A percentile compares a stretch with the other conserved stretches of the same genome.
phyloP scores from a whole-genome alignment of 2,888 invertebrate species.

The Phragmatobia fuliginosa region DNA sequence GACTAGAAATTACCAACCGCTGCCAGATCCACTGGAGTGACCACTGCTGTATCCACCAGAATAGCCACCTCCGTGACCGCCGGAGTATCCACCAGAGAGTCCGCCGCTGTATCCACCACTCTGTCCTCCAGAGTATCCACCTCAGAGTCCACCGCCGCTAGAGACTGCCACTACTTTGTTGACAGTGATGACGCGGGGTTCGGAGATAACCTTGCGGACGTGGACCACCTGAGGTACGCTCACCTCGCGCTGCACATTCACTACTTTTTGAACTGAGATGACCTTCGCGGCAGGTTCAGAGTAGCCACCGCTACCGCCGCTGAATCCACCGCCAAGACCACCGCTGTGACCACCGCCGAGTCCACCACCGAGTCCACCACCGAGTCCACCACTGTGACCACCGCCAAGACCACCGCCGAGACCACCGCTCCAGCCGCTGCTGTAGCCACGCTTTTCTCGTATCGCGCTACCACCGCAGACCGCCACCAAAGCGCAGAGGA shows the following conservation, averaged over 20 bases:
- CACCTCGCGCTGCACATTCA: conserved; percentile 60
- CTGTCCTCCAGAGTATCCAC: conserved; percentile 31
- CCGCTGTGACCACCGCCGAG: conserved; percentile 15
- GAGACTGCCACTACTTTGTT: conserved; percentile 58
- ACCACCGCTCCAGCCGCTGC: conserved; percentile 21
- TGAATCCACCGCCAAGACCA: too few relatives aligned
- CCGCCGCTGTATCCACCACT: conserved; percentile 23
- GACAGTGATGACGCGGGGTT: conserved; percentile 66
- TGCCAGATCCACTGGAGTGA: conserved; percentile 11
- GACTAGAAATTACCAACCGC: conserved; percentile 30
- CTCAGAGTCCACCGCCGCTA: conserved; percentile 12
- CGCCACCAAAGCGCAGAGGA: conserved; percentile 37
- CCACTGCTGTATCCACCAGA: conserved; percentile 4
- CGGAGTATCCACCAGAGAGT: conserved; percentile 34
- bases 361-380: conserved; percentile 18
- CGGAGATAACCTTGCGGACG: conserved; percentile 65
- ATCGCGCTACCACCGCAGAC: conserved; percentile 30
- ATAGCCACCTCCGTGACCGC: conserved; percentile 33
- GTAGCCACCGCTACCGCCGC: conserved; percentile 30
- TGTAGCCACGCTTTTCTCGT: conserved; percentile 43
- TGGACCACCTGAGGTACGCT: conserved; percentile 58
- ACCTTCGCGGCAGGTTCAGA: conserved; percentile 53
- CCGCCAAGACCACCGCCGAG: conserved; percentile 14
- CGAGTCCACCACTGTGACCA: too few relatives aligned
- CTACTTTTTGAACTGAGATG: conserved; percentile 57